Conservation (phyloP, 2,888 invertebrate species). For the Xylophagus ater region DNA sequence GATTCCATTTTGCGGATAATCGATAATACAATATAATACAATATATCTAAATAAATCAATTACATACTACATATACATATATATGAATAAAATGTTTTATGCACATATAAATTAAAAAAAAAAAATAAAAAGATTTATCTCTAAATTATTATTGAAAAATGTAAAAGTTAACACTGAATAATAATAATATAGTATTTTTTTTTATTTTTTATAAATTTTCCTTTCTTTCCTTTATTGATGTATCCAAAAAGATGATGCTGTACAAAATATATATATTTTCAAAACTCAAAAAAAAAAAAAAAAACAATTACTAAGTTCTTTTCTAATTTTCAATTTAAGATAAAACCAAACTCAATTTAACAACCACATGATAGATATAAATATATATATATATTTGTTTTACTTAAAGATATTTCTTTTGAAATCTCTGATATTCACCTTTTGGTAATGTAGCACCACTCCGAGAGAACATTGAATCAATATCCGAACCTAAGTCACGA, state of each 20-base stretch:
- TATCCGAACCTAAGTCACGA: conserved; percentile 59
- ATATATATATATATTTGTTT: conserved; percentile 7
- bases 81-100: conserved; percentile 1
- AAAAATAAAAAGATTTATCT: conserved; percentile 1
- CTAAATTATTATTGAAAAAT: conserved; percentile 5
- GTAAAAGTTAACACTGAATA: conserved; percentile 7
- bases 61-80: conserved; percentile 1
- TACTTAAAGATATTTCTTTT: conserved; percentile 35
- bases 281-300: conserved; percentile 6
- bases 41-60: too few relatives aligned
- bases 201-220: conserved; percentile 1
- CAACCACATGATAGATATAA: conserved; percentile 1
- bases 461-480: conserved; percentile 59
- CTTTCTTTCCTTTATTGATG: conserved; percentile 13
- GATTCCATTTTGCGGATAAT: too few relatives aligned
- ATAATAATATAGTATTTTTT: too few relatives aligned
- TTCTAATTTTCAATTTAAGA: not conserved
- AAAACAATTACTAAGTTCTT: not conserved
- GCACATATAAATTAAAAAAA: not conserved
- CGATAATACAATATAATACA: too few relatives aligned
- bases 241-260: conserved; percentile 13
- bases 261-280: not conserved
- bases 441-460: conserved; percentile 50
- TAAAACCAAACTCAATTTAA: conserved; percentile 2
- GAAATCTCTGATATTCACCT: conserved; percentile 50